Percentiles rank a stretch among this genome's conserved stretches.
These are phyloP conservation scores for Euphysa ruthae DNA, from an alignment of 30 jellyfish, hydroid and myxozoan species.

Conservation along the genomic window DNA sequence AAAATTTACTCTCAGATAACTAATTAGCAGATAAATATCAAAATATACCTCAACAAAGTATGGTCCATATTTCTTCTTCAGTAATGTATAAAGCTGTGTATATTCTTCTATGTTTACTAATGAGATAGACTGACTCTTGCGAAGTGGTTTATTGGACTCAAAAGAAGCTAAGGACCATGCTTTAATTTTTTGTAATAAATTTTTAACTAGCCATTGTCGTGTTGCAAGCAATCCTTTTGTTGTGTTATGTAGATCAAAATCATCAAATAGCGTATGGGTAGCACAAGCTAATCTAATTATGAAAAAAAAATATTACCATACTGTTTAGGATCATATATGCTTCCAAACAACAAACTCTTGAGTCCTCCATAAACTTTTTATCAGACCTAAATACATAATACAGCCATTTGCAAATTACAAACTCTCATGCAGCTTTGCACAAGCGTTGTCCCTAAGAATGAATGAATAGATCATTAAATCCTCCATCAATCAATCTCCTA, in stretches of 20 bases:
- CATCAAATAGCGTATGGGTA: constrained; percentile 9
- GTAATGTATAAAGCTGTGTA: constrained; percentile 30
- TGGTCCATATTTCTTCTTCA: constrained; percentile 74
- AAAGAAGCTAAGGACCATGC: constrained; percentile 51
- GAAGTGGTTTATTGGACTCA: neutral
- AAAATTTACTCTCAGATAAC: neutral
- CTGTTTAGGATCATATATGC: no score
- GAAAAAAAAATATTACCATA: no score
- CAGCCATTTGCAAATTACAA: no score
- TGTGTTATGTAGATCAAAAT: constrained; percentile 13
- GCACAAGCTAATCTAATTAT: constrained; percentile 14
- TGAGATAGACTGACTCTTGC: constrained; percentile 49
- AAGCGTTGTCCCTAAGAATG: no score
- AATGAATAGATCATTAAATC: no score
- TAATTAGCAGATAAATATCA: no score
- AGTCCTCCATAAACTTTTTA: no score
- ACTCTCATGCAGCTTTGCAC: no score
- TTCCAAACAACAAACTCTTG: no score
- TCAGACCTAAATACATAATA: no score
- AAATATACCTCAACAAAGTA: constrained; percentile 50
- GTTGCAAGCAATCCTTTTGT: constrained; percentile 55
- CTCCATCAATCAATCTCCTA: no score
- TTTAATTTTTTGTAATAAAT: constrained; percentile 45
- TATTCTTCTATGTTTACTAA: constrained; percentile 63
- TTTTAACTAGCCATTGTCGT: constrained; percentile 46